Evolutionary conservation across 2,888 invertebrate species (phyloP).

Genomic region (Agonopterix arenella): DNA sequence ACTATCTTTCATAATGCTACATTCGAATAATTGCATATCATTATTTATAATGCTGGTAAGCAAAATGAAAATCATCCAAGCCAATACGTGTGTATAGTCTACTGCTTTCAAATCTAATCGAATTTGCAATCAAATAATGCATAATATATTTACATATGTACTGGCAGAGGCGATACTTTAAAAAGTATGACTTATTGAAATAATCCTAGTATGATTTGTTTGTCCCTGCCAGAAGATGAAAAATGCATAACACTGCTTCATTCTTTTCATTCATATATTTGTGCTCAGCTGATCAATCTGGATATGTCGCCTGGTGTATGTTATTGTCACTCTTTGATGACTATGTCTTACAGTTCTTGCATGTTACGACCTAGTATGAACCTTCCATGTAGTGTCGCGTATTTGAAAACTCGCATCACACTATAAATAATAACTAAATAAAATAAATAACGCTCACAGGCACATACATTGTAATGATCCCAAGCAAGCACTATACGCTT

Average conservation of each 20-base stretch:
- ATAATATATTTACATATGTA: not conserved
- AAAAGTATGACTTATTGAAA: constrained; percentile 24
- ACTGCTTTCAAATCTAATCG: not conserved
- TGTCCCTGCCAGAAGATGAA: constrained; percentile 30
- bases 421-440: too few relatives aligned
- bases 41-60: not conserved
- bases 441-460: too few relatives aligned
- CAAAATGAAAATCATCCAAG: not conserved
- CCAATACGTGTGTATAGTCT: not conserved
- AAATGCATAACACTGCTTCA: not conserved
- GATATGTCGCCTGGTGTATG: too few relatives aligned
- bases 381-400: too few relatives aligned
- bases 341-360: too few relatives aligned
- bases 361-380: too few relatives aligned
- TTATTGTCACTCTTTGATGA: too few relatives aligned
- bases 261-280: too few relatives aligned
- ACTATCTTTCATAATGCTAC: constrained; percentile 1
- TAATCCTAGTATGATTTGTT: not conserved
- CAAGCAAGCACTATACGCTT: too few relatives aligned
- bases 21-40: not conserved
- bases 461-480: too few relatives aligned
- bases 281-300: too few relatives aligned
- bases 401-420: too few relatives aligned
- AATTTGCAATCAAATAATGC: not conserved
- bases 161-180: constrained; percentile 6